Evolutionary conservation across 1,140 invertebrate species (phyloP), one percentile per base, ranked within the genome.

Genomic region (Paramacrobiotus metropolitanus): DNA sequence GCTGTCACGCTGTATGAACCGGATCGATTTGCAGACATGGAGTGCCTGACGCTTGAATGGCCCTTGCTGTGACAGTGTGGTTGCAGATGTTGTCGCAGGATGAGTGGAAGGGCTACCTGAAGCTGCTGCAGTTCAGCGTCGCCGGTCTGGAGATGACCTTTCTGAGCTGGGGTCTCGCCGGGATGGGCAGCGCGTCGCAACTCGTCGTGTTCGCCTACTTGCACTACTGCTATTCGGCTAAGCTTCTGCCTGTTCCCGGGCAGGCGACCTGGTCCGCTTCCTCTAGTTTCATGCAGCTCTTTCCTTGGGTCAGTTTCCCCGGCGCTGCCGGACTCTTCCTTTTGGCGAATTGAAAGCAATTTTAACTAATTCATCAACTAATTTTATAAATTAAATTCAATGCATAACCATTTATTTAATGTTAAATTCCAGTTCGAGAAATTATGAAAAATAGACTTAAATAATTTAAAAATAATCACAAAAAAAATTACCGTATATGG

Each of bases 201-300:
- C 77, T 97, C 55, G 82, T 96, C 64, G 93, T 97, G 78, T 92
- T 98, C 69, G 87, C 91, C 1, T 92, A 98, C 73, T 98, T 93
- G 0, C 93, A 98, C 74, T 98, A 88, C 71, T 86, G 87, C 70
- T 90, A 94, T 69, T 70, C 67, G 30, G 65, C 67, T 15, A 65
- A 63, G n/a, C n/a, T n/a, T n/a, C n/a, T n/a, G n/a, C n/a, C n/a
- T n/a, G n/a, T n/a, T n/a, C n/a, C n/a, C n/a, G 24, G 66, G 66
- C 15, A 15, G 48, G 48, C 9, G 15, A 28, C 48, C 15, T 4
- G 28, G 48, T 24, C 4, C 48, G 4, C 15, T 24, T 24, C 15
- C 15, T 28, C 15, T 9, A n/a, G n/a, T 4, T 55, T 55, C 24
- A 55, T 55, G 48, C 15, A 55, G 4, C 15, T 55, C 15, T 55